Conservation (phyloP, 2,888 invertebrate genomes). For the Chrysomela aeneicollis region DNA sequence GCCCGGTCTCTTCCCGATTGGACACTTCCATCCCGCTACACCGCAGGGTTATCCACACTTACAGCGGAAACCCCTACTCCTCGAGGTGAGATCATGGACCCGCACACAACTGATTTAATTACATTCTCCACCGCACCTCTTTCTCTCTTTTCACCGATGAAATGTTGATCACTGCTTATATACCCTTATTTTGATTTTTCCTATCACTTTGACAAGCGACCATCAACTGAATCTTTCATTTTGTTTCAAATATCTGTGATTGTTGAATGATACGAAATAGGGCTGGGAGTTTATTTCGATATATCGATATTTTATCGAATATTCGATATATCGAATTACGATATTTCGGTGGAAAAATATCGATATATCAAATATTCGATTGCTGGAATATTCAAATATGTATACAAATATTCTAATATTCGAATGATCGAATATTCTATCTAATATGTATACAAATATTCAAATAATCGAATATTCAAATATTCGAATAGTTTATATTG, state of each 20-base stretch:
- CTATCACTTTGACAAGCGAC: neutral
- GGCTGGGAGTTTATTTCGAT: too few species aligned
- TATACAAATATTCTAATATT: too few species aligned
- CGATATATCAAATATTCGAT: too few species aligned
- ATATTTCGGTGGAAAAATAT: too few species aligned
- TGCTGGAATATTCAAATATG: too few species aligned
- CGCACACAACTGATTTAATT: constrained; percentile 35
- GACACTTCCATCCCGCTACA: constrained; percentile 61
- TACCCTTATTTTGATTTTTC: neutral
- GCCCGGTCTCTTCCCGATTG: constrained; percentile 60
- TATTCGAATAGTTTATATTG: too few species aligned
- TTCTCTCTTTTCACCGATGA: constrained; percentile 21
- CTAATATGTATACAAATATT: too few species aligned
- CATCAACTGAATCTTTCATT: neutral
- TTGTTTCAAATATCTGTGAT: neutral
- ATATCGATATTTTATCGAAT: too few species aligned
- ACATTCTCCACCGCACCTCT: constrained; percentile 31
- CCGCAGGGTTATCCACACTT: constrained; percentile 62
- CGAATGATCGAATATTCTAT: too few species aligned
- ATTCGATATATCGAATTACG: too few species aligned
- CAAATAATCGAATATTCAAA: too few species aligned
- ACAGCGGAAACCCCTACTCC: constrained; percentile 78
- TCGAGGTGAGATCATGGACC: constrained; percentile 75
- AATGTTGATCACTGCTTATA: neutral
- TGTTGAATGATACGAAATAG: too few species aligned